phyloP scores from a whole-genome alignment of 2,113 vertebrate species.

The Plestiodon gilberti region DNA sequence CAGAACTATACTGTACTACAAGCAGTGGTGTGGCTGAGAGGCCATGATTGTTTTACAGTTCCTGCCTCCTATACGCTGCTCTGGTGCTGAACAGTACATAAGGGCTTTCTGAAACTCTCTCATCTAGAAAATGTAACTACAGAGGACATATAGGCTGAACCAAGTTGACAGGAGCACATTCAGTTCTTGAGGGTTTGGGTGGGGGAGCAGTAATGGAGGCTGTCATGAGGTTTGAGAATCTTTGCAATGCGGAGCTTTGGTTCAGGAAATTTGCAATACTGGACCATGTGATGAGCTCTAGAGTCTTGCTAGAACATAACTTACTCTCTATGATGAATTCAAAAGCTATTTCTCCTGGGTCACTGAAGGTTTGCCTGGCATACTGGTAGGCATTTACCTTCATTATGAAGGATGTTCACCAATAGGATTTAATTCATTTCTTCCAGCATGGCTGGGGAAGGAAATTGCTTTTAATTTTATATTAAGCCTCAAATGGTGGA shows the following conservation, averaged over 20 bases:
- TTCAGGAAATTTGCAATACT: neutral
- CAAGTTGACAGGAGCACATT: neutral
- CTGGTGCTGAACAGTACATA: too few species aligned
- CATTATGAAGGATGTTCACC: conserved; percentile 10
- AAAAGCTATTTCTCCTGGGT: neutral
- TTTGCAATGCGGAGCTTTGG: neutral
- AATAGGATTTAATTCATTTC: conserved; percentile 11
- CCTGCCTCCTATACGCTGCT: too few species aligned
- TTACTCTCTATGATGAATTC: conserved; percentile 13
- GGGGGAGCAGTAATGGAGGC: neutral
- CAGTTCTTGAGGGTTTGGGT: neutral
- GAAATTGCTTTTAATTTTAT: conserved; percentile 41
- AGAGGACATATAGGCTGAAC: neutral
- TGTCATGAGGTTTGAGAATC: neutral
- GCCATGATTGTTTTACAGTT: too few species aligned
- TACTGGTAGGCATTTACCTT: neutral
- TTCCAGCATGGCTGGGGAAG: conserved; percentile 22
- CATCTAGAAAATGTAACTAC: neutral
- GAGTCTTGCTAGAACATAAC: conserved; percentile 2
- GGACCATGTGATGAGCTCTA: neutral
- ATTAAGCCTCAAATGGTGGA: conserved; percentile 20
- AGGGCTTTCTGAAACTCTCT: too few species aligned
- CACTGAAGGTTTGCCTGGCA: conserved; percentile 27
- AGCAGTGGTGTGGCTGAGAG: neutral
- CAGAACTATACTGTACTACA: neutral